phyloP scores from a whole-genome alignment of 1,140 invertebrate genomes.

The Magallana gigas region DNA sequence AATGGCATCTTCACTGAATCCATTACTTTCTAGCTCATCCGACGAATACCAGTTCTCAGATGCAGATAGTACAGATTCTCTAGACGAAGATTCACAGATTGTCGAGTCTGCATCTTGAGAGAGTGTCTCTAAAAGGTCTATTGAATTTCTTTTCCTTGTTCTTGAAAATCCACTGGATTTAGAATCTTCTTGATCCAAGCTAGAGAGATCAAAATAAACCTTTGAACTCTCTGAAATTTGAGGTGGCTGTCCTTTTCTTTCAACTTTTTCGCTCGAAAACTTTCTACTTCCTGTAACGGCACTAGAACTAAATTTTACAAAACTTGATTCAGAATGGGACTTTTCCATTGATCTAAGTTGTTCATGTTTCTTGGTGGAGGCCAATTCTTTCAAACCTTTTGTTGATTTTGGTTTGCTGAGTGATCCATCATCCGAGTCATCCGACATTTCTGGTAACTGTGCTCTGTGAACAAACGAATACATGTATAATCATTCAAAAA shows the following conservation, averaged over 20 bases:
- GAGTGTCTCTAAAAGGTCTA: constrained; percentile 59
- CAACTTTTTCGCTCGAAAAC: neutral
- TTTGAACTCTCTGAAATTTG: constrained; percentile 71
- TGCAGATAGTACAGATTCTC: constrained; percentile 42
- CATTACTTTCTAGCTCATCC: constrained; percentile 14
- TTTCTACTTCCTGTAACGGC: constrained; percentile 23
- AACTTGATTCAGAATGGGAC: constrained; percentile 68
- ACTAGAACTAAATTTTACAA: constrained; percentile 50
- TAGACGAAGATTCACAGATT: neutral
- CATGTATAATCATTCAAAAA: neutral
- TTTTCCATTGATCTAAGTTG: constrained; percentile 65
- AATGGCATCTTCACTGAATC: neutral
- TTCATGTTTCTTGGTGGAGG: constrained; percentile 55
- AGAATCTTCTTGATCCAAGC: constrained; percentile 57
- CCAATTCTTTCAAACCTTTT: constrained; percentile 36
- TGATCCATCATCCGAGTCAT: constrained; percentile 28
- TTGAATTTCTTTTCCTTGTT: constrained; percentile 28
- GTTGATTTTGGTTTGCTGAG: constrained; percentile 25
- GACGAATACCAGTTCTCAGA: constrained; percentile 20
- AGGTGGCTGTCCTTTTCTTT: constrained; percentile 39
- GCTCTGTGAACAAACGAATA: neutral
- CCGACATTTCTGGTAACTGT: constrained; percentile 20
- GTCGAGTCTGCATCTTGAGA: constrained; percentile 61
- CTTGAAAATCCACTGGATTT: constrained; percentile 45
- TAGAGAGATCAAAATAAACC: constrained; percentile 70